These are phyloP conservation scores for Drosophila tanythrix DNA, from an alignment of 2,888 invertebrate genomes.

Conservation along the genomic window DNA sequence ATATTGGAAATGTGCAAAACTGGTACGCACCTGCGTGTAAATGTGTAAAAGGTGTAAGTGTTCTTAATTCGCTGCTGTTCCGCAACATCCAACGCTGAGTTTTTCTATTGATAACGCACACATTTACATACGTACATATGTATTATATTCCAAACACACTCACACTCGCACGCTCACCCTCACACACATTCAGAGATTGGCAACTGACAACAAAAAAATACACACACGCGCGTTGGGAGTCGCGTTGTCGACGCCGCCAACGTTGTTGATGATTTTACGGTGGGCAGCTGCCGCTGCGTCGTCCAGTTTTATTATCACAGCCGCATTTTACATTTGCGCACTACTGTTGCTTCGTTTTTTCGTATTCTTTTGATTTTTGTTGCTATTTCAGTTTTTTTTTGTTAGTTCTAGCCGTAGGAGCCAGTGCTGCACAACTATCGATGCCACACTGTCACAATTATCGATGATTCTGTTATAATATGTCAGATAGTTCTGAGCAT, in stretches of 20 bases:
- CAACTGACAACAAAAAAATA: conserved; percentile 62
- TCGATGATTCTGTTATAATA: conserved; percentile 40
- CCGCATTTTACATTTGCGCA: conserved; percentile 79
- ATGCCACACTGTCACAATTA: conserved; percentile 27
- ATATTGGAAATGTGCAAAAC: conserved; percentile 10
- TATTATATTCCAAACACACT: conserved; percentile 27
- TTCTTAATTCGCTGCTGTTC: conserved; percentile 35
- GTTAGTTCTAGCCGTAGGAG: conserved; percentile 48
- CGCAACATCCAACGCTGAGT: conserved; percentile 22
- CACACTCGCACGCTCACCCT: conserved; percentile 9
- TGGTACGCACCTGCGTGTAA: conserved; percentile 94
- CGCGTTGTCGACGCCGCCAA: conserved; percentile 70
- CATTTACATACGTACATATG: conserved; percentile 23
- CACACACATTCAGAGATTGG: conserved; percentile 32
- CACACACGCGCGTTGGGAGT: conserved; percentile 68
- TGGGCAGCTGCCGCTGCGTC: conserved; percentile 70
- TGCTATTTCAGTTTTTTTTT: conserved; percentile 24
- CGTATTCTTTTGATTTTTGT: conserved; percentile 43
- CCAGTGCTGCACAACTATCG: conserved; percentile 44
- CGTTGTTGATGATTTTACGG: conserved; percentile 48
- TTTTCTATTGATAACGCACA: conserved; percentile 55
- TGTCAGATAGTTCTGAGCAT: conserved; percentile 1
- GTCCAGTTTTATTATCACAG: conserved; percentile 73
- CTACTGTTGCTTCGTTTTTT: conserved; percentile 46
- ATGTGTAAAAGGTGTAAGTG: conserved; percentile 50